phyloP scores from a whole-genome alignment of 2,797 vertebrate species.

The Eurystomus glaucurus region DNA sequence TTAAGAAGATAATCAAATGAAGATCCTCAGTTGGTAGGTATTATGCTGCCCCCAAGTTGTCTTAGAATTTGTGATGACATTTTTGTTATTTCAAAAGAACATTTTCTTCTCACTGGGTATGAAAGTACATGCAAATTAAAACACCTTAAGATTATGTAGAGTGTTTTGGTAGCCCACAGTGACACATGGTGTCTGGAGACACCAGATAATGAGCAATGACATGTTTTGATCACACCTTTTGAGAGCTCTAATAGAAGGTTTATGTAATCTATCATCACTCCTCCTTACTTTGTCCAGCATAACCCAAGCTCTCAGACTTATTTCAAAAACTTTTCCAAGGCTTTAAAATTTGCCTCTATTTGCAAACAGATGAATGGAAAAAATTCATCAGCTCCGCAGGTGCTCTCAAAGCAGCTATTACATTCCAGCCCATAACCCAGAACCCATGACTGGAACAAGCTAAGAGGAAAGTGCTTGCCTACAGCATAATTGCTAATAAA shows the following conservation, averaged over 20 bases:
- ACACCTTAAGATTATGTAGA: not conserved
- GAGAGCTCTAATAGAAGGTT: not conserved
- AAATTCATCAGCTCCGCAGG: conserved; percentile 23
- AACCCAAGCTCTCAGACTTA: not conserved
- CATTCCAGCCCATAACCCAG: not conserved
- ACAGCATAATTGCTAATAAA: conserved; percentile 26
- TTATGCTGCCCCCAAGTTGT: not conserved
- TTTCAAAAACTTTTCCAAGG: conserved; percentile 21
- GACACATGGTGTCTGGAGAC: not conserved
- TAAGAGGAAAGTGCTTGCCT: not conserved
- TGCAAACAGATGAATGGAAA: conserved; percentile 68
- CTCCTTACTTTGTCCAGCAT: not conserved
- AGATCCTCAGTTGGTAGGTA: not conserved
- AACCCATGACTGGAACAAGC: not conserved
- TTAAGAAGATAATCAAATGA: not conserved
- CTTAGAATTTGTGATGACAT: not conserved
- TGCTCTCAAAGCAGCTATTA: not conserved
- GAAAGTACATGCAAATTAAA: not conserved
- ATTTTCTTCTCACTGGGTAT: not conserved
- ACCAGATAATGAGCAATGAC: not conserved
- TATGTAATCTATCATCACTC: not conserved
- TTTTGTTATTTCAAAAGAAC: not conserved
- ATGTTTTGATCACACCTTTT: not conserved
- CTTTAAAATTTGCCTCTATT: conserved; percentile 31
- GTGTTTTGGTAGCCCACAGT: not conserved